These are phyloP conservation scores for Eremobia ochroleuca DNA, from an alignment of 2,888 invertebrate genomes.

Conservation along the genomic window DNA sequence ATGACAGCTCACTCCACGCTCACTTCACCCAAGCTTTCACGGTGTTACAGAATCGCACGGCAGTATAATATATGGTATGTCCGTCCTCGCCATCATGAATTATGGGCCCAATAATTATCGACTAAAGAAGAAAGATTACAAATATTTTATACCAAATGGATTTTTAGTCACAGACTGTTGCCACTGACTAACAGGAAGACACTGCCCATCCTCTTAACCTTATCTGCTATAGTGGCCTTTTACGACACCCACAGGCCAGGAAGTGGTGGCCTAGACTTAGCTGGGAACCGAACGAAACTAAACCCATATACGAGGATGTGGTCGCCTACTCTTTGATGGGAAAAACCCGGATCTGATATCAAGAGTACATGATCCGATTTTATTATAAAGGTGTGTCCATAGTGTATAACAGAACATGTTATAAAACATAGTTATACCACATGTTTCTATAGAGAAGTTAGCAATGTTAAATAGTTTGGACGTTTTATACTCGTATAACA, in stretches of 20 bases:
- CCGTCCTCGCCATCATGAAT: not conserved
- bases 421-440: too few relatives aligned
- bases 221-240: conserved; percentile 1
- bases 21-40: too few relatives aligned
- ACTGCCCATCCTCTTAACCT: not conserved
- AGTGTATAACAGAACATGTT: too few relatives aligned
- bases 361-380: not conserved
- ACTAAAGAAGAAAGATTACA: not conserved
- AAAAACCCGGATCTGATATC: not conserved
- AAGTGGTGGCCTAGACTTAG: conserved; percentile 36
- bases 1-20: too few relatives aligned
- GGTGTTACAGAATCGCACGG: too few relatives aligned
- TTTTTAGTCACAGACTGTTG: not conserved
- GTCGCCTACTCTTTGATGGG: conserved; percentile 28
- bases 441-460: too few relatives aligned
- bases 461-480: too few relatives aligned
- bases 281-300: not conserved
- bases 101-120: not conserved
- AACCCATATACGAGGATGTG: conserved; percentile 35
- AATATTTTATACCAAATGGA: not conserved
- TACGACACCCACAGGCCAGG: conserved; percentile 27
- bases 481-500: too few relatives aligned
- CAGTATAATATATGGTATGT: too few relatives aligned
- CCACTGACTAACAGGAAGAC: not conserved
- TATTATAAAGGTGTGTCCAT: too few relatives aligned